phyloP scores from a whole-genome alignment of 2,797 vertebrate species.

The Macrochelys suwanniensis region DNA sequence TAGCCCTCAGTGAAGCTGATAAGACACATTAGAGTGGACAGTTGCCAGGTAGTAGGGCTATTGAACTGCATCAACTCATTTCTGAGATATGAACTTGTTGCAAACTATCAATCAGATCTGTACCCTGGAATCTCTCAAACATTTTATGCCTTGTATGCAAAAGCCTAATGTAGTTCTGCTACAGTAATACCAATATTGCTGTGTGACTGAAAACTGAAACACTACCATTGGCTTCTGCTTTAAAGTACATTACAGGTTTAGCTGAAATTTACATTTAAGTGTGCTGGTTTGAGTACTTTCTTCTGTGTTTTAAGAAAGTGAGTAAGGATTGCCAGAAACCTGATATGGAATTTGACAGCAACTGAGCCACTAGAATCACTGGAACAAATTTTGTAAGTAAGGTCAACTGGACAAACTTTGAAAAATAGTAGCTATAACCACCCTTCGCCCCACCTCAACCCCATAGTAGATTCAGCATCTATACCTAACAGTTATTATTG shows the following conservation, averaged over 20 bases:
- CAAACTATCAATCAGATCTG: not conserved
- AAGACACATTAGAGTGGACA: not conserved
- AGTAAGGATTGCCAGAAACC: not conserved
- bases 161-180: not conserved
- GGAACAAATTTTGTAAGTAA: not conserved
- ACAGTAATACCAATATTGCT: not conserved
- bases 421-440: not conserved
- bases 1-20: not conserved
- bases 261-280: constrained; percentile 18
- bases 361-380: not conserved
- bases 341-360: not conserved
- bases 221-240: not conserved
- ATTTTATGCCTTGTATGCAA: not conserved
- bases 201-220: constrained; percentile 33
- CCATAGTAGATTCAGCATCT: not conserved
- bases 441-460: not conserved
- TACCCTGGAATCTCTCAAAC: not conserved
- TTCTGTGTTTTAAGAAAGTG: not conserved
- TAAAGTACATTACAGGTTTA: not conserved
- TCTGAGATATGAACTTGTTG: not conserved
- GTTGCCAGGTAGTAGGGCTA: not conserved
- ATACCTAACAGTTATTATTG: not conserved
- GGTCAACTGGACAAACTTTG: not conserved
- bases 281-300: constrained; percentile 3
- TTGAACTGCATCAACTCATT: constrained; percentile 11